phyloP scores from a whole-genome alignment of 1,140 invertebrate genomes.

The Samia ricini region DNA sequence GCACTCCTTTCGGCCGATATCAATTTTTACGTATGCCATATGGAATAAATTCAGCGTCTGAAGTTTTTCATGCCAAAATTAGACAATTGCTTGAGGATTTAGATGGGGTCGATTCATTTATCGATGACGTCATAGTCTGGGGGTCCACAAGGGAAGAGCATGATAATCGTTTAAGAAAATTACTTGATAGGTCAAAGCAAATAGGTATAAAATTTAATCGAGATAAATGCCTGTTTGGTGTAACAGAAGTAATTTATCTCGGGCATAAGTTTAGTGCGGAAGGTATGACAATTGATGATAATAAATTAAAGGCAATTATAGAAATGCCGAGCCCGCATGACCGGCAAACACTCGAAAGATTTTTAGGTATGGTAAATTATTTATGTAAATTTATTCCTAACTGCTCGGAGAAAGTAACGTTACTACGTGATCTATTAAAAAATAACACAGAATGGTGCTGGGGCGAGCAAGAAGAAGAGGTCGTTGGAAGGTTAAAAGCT shows the following conservation, averaged over 20 bases:
- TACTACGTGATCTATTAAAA: slow-evolving; percentile 25
- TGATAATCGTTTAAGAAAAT: neutral
- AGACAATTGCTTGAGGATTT: slow-evolving; percentile 6
- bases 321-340: slow-evolving; percentile 31
- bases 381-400: slow-evolving; percentile 35
- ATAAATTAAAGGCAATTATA: slow-evolving; percentile 9
- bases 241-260: slow-evolving; percentile 7
- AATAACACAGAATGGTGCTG: slow-evolving; percentile 54
- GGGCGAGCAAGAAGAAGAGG: slow-evolving; percentile 25
- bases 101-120: slow-evolving; percentile 8
- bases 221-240: slow-evolving; percentile 4
- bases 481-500: too few relatives aligned
- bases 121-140: slow-evolving; percentile 14
- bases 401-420: slow-evolving; percentile 44
- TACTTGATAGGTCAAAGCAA: slow-evolving; percentile 7
- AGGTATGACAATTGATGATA: slow-evolving; percentile 2
- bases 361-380: slow-evolving; percentile 65
- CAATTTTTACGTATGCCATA: slow-evolving; percentile 35
- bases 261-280: neutral
- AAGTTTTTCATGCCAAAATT: slow-evolving; percentile 33
- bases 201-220: slow-evolving; percentile 12
- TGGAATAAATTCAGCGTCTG: slow-evolving; percentile 30
- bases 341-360: slow-evolving; percentile 51
- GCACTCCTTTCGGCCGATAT: slow-evolving; percentile 38
- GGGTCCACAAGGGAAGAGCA: neutral